phyloP scores from a whole-genome alignment of 2,888 invertebrate genomes.

The Heliconius ethilla region DNA sequence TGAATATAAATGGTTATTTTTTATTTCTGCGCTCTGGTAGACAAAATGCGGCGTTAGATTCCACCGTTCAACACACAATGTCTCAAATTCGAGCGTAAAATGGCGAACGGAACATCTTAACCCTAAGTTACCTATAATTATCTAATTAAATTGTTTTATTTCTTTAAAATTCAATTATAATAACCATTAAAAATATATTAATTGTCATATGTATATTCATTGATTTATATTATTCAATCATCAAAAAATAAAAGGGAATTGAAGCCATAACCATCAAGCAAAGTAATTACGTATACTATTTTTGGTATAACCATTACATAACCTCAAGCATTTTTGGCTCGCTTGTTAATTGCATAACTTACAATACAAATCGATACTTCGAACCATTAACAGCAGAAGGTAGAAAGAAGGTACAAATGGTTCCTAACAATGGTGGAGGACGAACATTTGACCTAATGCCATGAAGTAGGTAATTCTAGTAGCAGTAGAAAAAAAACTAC shows the following conservation, averaged over 20 bases:
- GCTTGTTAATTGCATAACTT: background rate
- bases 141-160: too few species aligned
- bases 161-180: too few species aligned
- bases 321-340: background rate
- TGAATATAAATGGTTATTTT: too few species aligned
- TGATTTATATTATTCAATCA: too few species aligned
- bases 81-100: too few species aligned
- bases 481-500: constrained; percentile 37
- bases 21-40: too few species aligned
- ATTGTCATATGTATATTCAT: too few species aligned
- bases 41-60: too few species aligned
- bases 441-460: constrained; percentile 33
- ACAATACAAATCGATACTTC: constrained; percentile 16
- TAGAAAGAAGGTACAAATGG: background rate
- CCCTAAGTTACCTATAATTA: too few species aligned
- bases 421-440: constrained; percentile 22
- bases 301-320: background rate
- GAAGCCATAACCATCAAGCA: background rate
- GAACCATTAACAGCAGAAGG: background rate
- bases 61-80: too few species aligned
- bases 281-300: background rate
- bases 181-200: too few species aligned
- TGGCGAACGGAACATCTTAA: too few species aligned
- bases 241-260: background rate
- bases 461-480: constrained; percentile 37